phyloP scores from a whole-genome alignment of 2,113 vertebrate genomes.

The Sus scrofa region DNA sequence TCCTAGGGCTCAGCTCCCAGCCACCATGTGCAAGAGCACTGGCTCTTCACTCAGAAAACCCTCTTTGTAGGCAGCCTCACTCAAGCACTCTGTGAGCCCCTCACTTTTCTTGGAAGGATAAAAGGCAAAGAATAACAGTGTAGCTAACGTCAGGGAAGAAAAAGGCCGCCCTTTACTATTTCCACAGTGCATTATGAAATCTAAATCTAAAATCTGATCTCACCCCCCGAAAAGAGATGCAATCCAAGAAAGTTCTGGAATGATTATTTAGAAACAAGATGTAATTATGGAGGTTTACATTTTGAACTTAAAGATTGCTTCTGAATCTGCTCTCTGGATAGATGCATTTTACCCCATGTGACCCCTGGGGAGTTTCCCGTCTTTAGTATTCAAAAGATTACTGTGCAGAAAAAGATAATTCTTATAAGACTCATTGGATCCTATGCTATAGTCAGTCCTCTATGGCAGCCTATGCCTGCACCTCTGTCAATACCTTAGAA shows the following conservation, averaged over 20 bases:
- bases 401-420: not conserved
- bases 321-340: conserved; percentile 54
- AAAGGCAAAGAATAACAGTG: conserved; percentile 74
- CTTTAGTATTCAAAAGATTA: not conserved
- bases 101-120: conserved; percentile 77
- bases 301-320: conserved; percentile 44
- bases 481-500: not conserved
- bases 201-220: conserved; percentile 73
- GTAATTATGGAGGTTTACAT: conserved; percentile 43
- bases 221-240: not conserved
- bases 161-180: conserved; percentile 17
- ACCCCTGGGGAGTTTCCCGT: not conserved
- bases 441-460: not conserved
- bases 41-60: conserved; percentile 76
- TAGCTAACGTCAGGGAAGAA: conserved; percentile 57
- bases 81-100: conserved; percentile 74
- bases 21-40: conserved; percentile 78
- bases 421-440: not conserved
- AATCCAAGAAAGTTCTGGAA: conserved; percentile 67
- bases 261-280: conserved; percentile 57
- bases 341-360: not conserved
- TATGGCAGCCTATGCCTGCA: not conserved
- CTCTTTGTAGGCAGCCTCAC: conserved; percentile 81
- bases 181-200: conserved; percentile 28
- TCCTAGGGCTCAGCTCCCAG: conserved; percentile 76